These are phyloP conservation scores for Philopotamus ludificatus DNA, from an alignment of 1,140 invertebrate genomes.

Conservation along the genomic window DNA sequence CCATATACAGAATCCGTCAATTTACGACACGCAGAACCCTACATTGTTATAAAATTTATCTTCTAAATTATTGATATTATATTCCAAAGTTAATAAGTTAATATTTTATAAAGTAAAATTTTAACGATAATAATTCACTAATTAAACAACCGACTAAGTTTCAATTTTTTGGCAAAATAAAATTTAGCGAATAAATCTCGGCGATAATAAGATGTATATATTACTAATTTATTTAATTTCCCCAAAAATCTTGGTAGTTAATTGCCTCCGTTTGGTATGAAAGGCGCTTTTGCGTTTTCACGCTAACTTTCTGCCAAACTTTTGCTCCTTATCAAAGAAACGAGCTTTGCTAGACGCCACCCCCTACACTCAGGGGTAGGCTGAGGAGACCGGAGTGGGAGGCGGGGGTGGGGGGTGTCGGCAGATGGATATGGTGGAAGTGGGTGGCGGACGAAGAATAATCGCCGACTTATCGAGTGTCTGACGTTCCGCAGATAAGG, in stretches of 20 bases:
- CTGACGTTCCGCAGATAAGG: conserved; percentile 17
- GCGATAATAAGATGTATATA: no score
- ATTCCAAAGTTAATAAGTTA: no score
- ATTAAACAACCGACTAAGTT: no score
- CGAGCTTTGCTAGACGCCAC: conserved; percentile 25
- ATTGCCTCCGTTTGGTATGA: conserved; percentile 9
- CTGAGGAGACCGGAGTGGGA: neutral
- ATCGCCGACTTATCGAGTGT: conserved; percentile 39
- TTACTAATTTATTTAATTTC: conserved; percentile 9
- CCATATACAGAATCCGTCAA: no score
- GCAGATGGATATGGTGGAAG: neutral
- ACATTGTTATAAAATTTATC: no score
- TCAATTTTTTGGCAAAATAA: no score
- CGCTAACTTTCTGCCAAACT: conserved; percentile 30
- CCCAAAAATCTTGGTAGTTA: conserved; percentile 5
- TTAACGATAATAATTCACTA: no score
- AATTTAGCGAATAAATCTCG: no score
- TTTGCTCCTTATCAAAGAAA: conserved; percentile 36
- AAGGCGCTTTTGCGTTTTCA: conserved; percentile 32
- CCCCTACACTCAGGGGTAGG: conserved; percentile 5
- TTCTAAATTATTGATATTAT: no score
- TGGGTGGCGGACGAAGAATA: conserved; percentile 32
- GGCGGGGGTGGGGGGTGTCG: neutral
- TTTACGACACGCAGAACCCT: no score
- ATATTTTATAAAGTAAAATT: no score